A percentile compares a stretch with the other conserved stretches of the same genome.
Conservation (phyloP, 1,140 invertebrate species). For the Neuroterus valhalla region DNA sequence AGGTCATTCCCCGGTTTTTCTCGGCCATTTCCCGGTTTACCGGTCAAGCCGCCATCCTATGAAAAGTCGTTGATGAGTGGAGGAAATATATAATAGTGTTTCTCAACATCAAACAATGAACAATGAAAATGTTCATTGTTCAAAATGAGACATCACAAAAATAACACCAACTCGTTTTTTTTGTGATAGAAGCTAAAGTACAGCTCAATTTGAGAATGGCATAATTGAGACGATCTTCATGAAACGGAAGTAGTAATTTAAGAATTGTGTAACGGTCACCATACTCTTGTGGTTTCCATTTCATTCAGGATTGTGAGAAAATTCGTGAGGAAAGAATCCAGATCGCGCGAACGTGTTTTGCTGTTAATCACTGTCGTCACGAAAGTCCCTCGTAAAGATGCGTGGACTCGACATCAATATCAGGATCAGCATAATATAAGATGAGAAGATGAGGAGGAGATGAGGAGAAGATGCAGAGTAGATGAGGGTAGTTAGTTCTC, state of each 20-base stretch:
- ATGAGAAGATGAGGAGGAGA: too few species aligned
- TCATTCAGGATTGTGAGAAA: conserved; percentile 4
- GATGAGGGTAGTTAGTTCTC: too few species aligned
- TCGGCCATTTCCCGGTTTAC: too few species aligned
- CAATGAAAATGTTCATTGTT: too few species aligned
- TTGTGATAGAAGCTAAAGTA: neutral
- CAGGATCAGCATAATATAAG: too few species aligned
- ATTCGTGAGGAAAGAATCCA: neutral
- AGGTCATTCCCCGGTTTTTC: too few species aligned
- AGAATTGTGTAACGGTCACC: conserved; percentile 12
- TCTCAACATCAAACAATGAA: too few species aligned
- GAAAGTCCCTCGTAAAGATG: neutral
- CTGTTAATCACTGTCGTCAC: conserved; percentile 16
- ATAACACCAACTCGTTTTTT: neutral
- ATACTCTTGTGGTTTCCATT: conserved; percentile 23
- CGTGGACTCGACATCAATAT: too few species aligned
- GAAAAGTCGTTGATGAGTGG: too few species aligned
- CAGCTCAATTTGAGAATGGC: neutral
- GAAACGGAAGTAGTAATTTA: conserved; percentile 6
- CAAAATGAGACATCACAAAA: neutral
- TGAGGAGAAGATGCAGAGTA: too few species aligned
- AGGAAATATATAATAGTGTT: too few species aligned
- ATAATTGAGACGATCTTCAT: neutral
- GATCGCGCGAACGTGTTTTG: conserved; percentile 16
- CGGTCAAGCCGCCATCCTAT: too few species aligned